Percentiles rank a stretch among this genome's conserved stretches.
Evolutionary conservation across 2,888 invertebrate genomes (phyloP).

Genomic region (Rhimphoctona megacephalus): DNA sequence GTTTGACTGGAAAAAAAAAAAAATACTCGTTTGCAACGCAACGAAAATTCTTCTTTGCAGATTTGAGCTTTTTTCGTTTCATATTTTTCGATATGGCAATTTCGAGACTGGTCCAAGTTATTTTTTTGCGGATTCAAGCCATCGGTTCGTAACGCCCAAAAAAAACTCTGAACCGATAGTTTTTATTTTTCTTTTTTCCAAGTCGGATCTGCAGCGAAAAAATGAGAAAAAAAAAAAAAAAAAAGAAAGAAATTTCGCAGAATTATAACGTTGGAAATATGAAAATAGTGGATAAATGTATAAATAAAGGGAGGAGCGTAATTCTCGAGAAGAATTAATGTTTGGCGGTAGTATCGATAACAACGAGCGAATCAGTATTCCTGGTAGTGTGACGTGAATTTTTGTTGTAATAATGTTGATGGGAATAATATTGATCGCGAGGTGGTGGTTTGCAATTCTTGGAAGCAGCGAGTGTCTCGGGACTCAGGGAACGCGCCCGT

Average conservation of each 20-base stretch:
- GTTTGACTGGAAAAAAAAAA: neutral
- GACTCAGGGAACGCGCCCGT: constrained; percentile 82
- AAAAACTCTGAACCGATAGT: neutral
- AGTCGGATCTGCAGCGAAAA: neutral
- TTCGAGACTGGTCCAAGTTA: neutral
- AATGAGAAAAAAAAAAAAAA: neutral
- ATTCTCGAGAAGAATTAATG: neutral
- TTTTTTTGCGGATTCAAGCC: neutral
- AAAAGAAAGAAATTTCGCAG: neutral
- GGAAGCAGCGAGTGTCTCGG: constrained; percentile 76
- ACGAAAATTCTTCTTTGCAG: neutral
- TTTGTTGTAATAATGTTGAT: constrained; percentile 32
- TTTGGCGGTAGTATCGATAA: constrained; percentile 57
- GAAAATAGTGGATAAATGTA: neutral
- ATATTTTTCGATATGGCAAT: neutral
- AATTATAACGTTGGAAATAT: neutral
- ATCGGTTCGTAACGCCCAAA: neutral
- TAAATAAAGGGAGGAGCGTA: neutral
- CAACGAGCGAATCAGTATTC: constrained; percentile 63
- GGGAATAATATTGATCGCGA: constrained; percentile 59
- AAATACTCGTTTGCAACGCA: neutral
- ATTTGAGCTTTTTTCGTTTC: neutral
- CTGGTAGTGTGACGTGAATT: constrained; percentile 46
- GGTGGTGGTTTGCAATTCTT: constrained; percentile 72
- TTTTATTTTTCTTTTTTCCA: no score